Percentiles rank a stretch among this genome's conserved stretches.
phyloP scores from a whole-genome alignment of 2,113 vertebrate species.

The western clawed frog (Xenopus tropicalis) region UCB_Xtro_10.0 CM004448.2:10498001-10498500 shows the following conservation, averaged over 20 bases:
- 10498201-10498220: constrained; percentile 1
- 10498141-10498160: neutral
- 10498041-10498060: neutral
- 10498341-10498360: constrained; percentile 28
- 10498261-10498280: constrained; percentile 14
- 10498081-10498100: neutral
- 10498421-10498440: constrained; percentile 15
- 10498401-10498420: constrained; percentile 4
- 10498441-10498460: constrained; percentile 25
- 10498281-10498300: constrained; percentile 32
- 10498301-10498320: constrained; percentile 26
- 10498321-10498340: neutral
- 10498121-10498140: neutral
- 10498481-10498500: constrained; percentile 46
- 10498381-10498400: constrained; percentile 36
- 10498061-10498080: neutral
- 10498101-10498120: too few species aligned
- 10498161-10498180: neutral
- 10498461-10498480: constrained; percentile 51
- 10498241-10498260: constrained; percentile 26
- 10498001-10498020: too few species aligned
- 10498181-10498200: constrained; percentile 4
- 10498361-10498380: constrained; percentile 42
- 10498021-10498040: neutral
- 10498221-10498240: neutral